These are phyloP conservation scores for Parnassius glacialis DNA, from an alignment of 2,888 invertebrate genomes.

Conservation along the genomic window DNA sequence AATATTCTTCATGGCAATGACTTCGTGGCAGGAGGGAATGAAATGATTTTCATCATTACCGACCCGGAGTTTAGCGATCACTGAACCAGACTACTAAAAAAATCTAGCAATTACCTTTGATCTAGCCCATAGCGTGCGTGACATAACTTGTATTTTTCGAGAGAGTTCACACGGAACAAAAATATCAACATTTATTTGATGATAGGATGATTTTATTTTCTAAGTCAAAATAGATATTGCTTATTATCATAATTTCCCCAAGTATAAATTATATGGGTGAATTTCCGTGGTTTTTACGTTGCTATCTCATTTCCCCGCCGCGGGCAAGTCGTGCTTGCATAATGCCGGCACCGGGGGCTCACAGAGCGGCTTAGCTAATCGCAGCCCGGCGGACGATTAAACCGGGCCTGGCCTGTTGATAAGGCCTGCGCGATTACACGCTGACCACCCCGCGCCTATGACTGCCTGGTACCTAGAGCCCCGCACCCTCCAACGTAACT, in stretches of 20 bases:
- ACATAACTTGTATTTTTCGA: too few species aligned
- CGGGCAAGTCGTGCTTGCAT: conserved; percentile 68
- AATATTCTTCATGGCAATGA: too few species aligned
- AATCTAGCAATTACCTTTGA: too few species aligned
- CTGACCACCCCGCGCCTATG: conserved; percentile 66
- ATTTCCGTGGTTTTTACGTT: conserved; percentile 35
- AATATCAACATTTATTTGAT: too few species aligned
- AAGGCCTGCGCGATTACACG: conserved; percentile 76
- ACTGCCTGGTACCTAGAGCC: conserved; percentile 48
- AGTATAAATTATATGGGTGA: conserved; percentile 32
- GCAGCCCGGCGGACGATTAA: conserved; percentile 72
- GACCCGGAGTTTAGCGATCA: too few species aligned
- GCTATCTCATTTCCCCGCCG: conserved; percentile 46
- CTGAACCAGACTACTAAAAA: too few species aligned
- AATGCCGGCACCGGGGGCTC: conserved; percentile 63
- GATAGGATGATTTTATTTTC: too few species aligned
- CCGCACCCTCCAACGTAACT: conserved; percentile 14
- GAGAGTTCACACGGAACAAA: too few species aligned
- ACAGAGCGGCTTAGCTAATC: conserved; percentile 73
- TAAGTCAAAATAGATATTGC: too few species aligned
- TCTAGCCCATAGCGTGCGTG: too few species aligned
- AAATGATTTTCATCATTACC: too few species aligned
- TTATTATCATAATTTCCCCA: not conserved
- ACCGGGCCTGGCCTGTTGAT: conserved; percentile 64
- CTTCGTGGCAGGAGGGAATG: too few species aligned